Evolutionary conservation across 1,140 invertebrate genomes (phyloP).

Genomic region (Anoplolepis gracilipes): DNA sequence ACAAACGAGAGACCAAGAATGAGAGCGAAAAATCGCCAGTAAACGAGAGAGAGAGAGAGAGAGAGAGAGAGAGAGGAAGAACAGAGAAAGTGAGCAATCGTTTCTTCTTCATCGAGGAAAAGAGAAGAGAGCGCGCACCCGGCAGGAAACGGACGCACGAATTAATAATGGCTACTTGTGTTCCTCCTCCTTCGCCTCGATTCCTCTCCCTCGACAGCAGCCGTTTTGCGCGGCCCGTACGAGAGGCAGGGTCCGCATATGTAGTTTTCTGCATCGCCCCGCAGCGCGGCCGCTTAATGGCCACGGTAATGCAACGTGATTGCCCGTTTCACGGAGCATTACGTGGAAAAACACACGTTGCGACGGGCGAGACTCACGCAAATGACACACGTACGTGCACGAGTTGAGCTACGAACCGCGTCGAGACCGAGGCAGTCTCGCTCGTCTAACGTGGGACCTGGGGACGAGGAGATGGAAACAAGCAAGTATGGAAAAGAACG

Average conservation of each 20-base stretch:
- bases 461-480: slow-evolving; percentile 21
- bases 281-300: slow-evolving; percentile 70
- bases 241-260: slow-evolving; percentile 16
- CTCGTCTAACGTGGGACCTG: slow-evolving; percentile 35
- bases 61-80: slow-evolving; percentile 1
- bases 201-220: slow-evolving; percentile 46
- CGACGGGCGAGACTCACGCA: slow-evolving; percentile 59
- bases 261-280: slow-evolving; percentile 61
- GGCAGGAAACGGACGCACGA: slow-evolving; percentile 53
- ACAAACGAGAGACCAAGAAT: slow-evolving; percentile 34
- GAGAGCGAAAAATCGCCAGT: slow-evolving; percentile 31
- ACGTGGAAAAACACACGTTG: slow-evolving; percentile 75
- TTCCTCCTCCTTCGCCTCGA: slow-evolving; percentile 30
- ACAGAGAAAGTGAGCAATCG: background rate
- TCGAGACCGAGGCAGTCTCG: slow-evolving; percentile 18
- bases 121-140: slow-evolving; percentile 29
- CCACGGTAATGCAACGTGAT: slow-evolving; percentile 75
- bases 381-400: slow-evolving; percentile 65
- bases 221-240: slow-evolving; percentile 42
- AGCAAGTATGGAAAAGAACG: slow-evolving; percentile 5
- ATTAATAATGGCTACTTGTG: slow-evolving; percentile 61
- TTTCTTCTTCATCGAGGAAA: slow-evolving; percentile 38
- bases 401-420: slow-evolving; percentile 47
- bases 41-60: background rate
- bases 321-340: slow-evolving; percentile 77